These are phyloP conservation scores for Drosophila limbata DNA, from an alignment of 2,888 invertebrate species.

Conservation along the genomic window DNA sequence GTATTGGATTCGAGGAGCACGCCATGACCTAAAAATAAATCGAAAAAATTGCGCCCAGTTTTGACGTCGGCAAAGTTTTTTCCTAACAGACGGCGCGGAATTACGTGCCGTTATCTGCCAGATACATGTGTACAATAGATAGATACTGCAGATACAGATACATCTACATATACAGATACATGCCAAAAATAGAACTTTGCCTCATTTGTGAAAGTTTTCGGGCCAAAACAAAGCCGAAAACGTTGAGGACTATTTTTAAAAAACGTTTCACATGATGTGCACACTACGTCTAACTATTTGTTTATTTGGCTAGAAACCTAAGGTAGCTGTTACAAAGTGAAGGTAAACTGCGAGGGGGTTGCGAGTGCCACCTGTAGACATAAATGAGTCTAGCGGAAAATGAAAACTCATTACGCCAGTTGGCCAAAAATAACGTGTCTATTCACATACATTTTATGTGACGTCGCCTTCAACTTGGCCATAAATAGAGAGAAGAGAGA, in stretches of 20 bases:
- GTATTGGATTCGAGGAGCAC: constrained; percentile 50
- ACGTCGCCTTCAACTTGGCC: constrained; percentile 64
- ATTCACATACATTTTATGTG: constrained; percentile 49
- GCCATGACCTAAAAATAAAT: constrained; percentile 77
- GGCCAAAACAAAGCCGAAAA: constrained; percentile 57
- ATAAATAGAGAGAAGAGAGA: constrained; percentile 44
- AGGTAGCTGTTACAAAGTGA: background rate
- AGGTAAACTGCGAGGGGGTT: background rate
- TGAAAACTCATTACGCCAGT: constrained; percentile 74
- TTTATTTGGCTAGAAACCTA: constrained; percentile 39
- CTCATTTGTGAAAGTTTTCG: constrained; percentile 73
- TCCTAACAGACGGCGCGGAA: constrained; percentile 68
- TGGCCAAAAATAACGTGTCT: constrained; percentile 66
- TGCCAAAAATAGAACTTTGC: constrained; percentile 78
- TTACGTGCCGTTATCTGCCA: constrained; percentile 67
- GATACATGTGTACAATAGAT: constrained; percentile 54
- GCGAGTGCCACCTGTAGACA: constrained; percentile 70
- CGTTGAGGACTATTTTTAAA: constrained; percentile 68
- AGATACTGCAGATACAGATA: constrained; percentile 34
- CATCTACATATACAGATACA: constrained; percentile 28
- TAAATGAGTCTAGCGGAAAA: constrained; percentile 52
- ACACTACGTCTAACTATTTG: constrained; percentile 29
- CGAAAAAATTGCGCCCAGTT: constrained; percentile 39
- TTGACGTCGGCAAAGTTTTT: constrained; percentile 71
- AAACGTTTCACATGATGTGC: constrained; percentile 60